Evolutionary conservation across 2,797 vertebrate species (phyloP).

Genomic region (Pseudochromis fuscus): DNA sequence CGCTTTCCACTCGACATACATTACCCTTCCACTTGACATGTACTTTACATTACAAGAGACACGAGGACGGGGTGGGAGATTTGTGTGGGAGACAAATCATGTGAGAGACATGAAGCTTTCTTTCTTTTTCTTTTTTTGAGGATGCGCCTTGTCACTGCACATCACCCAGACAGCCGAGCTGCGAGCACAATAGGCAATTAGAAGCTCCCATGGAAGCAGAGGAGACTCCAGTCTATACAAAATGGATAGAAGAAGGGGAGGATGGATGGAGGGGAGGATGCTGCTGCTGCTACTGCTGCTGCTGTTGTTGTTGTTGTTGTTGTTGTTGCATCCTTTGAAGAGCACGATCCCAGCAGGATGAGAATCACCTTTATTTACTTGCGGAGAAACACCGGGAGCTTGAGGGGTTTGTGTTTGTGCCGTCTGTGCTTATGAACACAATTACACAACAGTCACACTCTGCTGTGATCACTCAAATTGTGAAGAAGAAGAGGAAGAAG

Average conservation of each 20-base stretch:
- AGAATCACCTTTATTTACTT: conserved; percentile 55
- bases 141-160: conserved; percentile 60
- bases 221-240: conserved; percentile 38
- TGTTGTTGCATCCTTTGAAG: conserved; percentile 42
- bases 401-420: conserved; percentile 25
- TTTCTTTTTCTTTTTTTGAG: conserved; percentile 45
- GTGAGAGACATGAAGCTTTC: conserved; percentile 49
- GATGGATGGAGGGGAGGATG: neutral
- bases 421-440: conserved; percentile 22
- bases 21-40: conserved; percentile 48
- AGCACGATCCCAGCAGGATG: conserved; percentile 33
- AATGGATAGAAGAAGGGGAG: neutral
- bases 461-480: conserved; percentile 28
- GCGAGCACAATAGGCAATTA: conserved; percentile 70
- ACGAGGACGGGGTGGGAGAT: neutral
- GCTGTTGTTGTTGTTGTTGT: conserved; percentile 6
- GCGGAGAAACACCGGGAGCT: conserved; percentile 13
- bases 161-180: conserved; percentile 60
- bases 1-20: conserved; percentile 50
- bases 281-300: conserved; percentile 5
- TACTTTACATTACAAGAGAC: conserved; percentile 43
- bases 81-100: conserved; percentile 41
- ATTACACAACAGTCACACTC: conserved; percentile 38
- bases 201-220: conserved; percentile 52
- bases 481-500: conserved; percentile 22